phyloP scores from a whole-genome alignment of 2,113 vertebrate species.

The Romanogobio albipinnatus region DNA sequence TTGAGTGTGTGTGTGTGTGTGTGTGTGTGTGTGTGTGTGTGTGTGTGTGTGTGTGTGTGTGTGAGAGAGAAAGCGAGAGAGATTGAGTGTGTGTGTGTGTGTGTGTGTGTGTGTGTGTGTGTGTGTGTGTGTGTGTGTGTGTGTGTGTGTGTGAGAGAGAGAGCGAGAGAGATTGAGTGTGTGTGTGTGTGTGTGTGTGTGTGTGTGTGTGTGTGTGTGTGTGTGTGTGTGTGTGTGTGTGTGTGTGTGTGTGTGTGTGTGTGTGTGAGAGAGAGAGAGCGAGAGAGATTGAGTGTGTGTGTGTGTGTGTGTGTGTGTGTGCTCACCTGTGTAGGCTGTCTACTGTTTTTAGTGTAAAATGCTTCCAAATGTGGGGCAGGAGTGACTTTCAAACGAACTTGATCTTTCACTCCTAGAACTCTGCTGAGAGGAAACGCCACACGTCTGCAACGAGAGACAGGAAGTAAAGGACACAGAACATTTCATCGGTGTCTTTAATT shows the following conservation, averaged over 20 bases:
- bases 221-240: neutral
- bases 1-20: too few relatives aligned
- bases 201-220: too few relatives aligned
- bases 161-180: too few relatives aligned
- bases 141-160: too few relatives aligned
- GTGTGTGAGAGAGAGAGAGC: neutral
- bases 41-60: too few relatives aligned
- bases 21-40: too few relatives aligned
- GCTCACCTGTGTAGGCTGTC: conserved; percentile 77
- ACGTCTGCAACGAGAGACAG: conserved; percentile 65
- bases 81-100: too few relatives aligned
- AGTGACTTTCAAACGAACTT: conserved; percentile 62
- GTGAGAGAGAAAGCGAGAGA: too few relatives aligned
- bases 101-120: too few relatives aligned
- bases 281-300: too few relatives aligned
- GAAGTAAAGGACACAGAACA: conserved; percentile 25
- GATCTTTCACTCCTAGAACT: conserved; percentile 81
- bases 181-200: too few relatives aligned
- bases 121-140: too few relatives aligned
- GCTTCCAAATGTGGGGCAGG: conserved; percentile 77
- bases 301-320: neutral
- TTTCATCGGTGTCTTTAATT: neutral
- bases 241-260: neutral
- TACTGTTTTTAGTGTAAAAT: conserved; percentile 73
- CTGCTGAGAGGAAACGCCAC: conserved; percentile 80